phyloP scores from a whole-genome alignment of 2,113 vertebrate species.

The Misgurnus mizolepis region DNA sequence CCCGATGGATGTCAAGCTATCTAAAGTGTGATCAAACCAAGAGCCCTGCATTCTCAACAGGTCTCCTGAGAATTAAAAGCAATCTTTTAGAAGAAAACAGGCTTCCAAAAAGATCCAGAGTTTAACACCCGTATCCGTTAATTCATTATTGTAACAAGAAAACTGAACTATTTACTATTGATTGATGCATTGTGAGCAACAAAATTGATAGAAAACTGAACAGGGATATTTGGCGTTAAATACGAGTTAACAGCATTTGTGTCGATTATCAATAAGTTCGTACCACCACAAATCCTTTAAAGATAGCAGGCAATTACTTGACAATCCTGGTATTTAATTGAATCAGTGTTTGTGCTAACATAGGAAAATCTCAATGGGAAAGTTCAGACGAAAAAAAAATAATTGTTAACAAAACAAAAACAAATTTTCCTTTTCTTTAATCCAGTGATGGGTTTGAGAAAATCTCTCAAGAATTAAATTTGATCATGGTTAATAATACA shows the following conservation, averaged over 20 bases:
- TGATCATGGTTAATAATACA: not conserved
- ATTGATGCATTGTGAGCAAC: not conserved
- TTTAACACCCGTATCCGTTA: conserved; percentile 3
- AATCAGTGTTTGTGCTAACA: not conserved
- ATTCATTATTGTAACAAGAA: conserved; percentile 38
- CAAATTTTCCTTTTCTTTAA: conserved; percentile 22
- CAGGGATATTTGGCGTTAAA: too few relatives aligned
- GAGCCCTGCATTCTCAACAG: conserved; percentile 9
- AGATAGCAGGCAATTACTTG: too few relatives aligned
- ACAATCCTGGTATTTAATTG: too few relatives aligned
- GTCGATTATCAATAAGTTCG: too few relatives aligned
- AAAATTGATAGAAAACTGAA: not conserved
- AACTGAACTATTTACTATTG: not conserved
- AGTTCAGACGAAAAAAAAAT: not conserved
- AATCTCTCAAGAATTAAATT: too few relatives aligned
- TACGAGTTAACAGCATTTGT: too few relatives aligned
- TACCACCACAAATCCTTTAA: too few relatives aligned
- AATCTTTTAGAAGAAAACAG: not conserved
- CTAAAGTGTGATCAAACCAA: conserved; percentile 28
- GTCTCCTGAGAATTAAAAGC: conserved; percentile 17
- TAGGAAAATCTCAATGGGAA: not conserved
- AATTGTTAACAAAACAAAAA: not conserved
- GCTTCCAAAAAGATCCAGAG: conserved; percentile 17
- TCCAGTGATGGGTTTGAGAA: not conserved
- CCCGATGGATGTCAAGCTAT: conserved; percentile 16